A percentile compares a stretch with the other conserved stretches of the same genome.
These are phyloP conservation scores for Cryptotis parvus DNA, from an alignment of 2,113 vertebrate species.

Conservation along the genomic window DNA sequence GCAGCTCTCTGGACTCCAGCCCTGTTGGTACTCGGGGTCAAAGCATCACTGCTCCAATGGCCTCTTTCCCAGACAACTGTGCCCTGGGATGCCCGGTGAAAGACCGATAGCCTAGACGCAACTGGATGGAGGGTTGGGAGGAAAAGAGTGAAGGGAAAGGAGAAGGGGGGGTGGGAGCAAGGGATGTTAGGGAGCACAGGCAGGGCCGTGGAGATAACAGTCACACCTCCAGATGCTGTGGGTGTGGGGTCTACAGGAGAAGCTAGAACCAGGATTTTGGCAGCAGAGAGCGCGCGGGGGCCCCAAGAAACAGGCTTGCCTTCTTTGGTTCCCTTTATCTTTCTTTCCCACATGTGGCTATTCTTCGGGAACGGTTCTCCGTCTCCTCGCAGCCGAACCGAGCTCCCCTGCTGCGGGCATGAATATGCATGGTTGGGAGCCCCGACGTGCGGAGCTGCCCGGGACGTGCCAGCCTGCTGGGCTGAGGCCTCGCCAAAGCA, in stretches of 20 bases:
- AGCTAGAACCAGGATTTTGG: background rate
- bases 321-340: background rate
- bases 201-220: background rate
- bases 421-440: background rate
- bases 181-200: background rate
- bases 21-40: background rate
- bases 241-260: background rate
- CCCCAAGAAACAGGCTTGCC: too few species aligned
- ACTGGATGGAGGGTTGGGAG: background rate
- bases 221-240: background rate
- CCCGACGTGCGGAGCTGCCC: slow-evolving; percentile 52
- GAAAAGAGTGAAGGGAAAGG: background rate
- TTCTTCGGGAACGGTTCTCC: background rate
- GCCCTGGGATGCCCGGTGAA: background rate
- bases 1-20: background rate
- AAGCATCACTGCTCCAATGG: background rate
- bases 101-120: background rate
- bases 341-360: background rate
- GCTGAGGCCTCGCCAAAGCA: too few species aligned
- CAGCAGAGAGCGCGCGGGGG: too few species aligned
- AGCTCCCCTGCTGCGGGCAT: slow-evolving; percentile 25
- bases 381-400: slow-evolving; percentile 11
- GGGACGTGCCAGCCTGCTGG: too few species aligned
- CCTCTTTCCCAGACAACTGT: background rate
- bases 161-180: background rate